Percentiles rank a stretch among this genome's conserved stretches.
Conservation (phyloP, 2,797 vertebrate genomes). For the Platyrinchus mystaceus region DNA sequence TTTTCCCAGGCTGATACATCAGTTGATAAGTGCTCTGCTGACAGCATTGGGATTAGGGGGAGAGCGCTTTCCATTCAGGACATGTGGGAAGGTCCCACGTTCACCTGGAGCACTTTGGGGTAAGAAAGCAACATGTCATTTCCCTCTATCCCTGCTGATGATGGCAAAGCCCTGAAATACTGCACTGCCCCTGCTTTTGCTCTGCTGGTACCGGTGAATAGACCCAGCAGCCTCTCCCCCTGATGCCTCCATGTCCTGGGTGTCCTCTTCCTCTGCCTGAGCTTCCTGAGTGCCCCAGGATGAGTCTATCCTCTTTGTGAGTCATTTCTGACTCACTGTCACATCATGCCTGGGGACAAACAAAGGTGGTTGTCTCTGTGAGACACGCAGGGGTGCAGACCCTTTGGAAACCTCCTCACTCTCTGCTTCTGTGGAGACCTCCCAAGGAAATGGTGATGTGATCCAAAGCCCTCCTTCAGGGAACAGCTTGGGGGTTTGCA, state of each 20-base stretch:
- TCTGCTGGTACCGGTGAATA: neutral
- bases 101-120: neutral
- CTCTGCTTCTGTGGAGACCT: neutral
- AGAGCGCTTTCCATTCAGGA: neutral
- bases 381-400: neutral
- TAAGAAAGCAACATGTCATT: neutral
- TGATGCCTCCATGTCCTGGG: neutral
- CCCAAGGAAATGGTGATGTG: rapidly evolving
- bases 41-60: neutral
- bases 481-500: neutral
- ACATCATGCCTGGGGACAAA: rapidly evolving
- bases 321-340: neutral
- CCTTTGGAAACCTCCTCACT: neutral
- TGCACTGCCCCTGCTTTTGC: neutral
- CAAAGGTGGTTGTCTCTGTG: neutral
- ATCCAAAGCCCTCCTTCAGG: neutral
- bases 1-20: neutral
- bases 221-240: neutral
- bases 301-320: neutral
- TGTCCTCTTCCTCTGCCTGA: neutral
- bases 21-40: neutral
- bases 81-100: rapidly evolving
- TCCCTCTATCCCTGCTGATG: rapidly evolving
- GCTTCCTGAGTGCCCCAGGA: neutral
- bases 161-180: neutral